phyloP scores from a whole-genome alignment of 2,797 vertebrate species.

The Enteromius unitaeniatus region DNA sequence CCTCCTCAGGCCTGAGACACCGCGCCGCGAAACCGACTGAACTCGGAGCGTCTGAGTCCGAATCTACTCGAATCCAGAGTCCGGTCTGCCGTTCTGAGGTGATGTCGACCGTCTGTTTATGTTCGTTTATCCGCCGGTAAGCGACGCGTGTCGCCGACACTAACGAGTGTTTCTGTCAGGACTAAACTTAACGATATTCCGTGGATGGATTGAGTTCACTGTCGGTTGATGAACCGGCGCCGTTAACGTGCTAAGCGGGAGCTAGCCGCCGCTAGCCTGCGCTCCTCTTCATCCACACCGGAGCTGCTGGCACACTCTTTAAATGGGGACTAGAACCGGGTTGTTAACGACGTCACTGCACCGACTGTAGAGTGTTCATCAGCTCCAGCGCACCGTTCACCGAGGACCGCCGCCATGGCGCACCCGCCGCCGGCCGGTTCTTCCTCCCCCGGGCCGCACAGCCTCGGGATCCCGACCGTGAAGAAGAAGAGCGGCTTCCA shows the following conservation, averaged over 20 bases:
- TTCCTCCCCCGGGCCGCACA: conserved; percentile 81
- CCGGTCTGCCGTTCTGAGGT: conserved; percentile 58
- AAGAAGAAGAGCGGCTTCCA: conserved; percentile 99
- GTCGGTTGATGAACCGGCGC: conserved; percentile 49
- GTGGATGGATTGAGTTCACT: conserved; percentile 44
- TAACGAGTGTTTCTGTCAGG: not conserved
- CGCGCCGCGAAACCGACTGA: not conserved
- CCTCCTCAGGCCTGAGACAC: not conserved
- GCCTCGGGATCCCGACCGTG: conserved; percentile 85
- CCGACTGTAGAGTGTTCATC: conserved; percentile 60
- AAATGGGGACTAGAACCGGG: conserved; percentile 25
- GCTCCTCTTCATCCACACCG: not conserved
- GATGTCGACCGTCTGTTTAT: conserved; percentile 68
- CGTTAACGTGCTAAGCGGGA: conserved; percentile 49
- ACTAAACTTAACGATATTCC: not conserved
- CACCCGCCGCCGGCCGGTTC: conserved; percentile 71
- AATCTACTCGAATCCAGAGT: not conserved
- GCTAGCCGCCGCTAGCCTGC: conserved; percentile 35
- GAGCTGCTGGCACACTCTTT: conserved; percentile 17
- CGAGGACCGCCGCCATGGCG: conserved; percentile 73
- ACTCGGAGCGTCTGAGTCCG: not conserved
- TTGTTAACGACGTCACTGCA: conserved; percentile 27
- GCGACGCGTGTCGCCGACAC: conserved; percentile 27
- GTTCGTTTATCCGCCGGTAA: conserved; percentile 57
- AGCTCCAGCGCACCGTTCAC: conserved; percentile 33